Evolutionary conservation across 2,888 invertebrate genomes (phyloP), one percentile per base, ranked within the genome.

Genomic region (Apoda limacodes): DNA sequence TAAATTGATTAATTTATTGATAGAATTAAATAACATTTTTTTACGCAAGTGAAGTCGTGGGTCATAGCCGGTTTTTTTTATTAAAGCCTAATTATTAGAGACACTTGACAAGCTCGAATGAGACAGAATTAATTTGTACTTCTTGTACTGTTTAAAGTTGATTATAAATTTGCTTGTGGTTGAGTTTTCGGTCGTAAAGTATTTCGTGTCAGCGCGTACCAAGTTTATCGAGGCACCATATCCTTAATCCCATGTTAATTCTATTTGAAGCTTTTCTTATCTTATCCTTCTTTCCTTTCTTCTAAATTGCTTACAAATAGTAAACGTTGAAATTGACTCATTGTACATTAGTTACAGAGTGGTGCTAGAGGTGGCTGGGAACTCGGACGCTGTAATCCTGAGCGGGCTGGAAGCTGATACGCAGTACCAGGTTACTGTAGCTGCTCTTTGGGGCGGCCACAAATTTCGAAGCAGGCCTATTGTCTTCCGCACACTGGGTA

Each of bases 401-500:
- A 90, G 88, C 60, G 89, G 90, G 25, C 81, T 93, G 42, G 86
- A 88, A 60, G 90, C 94, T 12, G 91, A 92, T 67, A 93, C 93
- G 13, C 92, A 93, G 74, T 94, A 94, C 66, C 93, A 93, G 52
- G 85, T 94, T 39, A 89, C 90, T 2, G 92, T 94, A 29, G 90
- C 92, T 38, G 93, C 93, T 32, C 86, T 93, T 41, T 88, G 89
- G 83, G 88, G 87, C 50, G 91, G 92, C 36, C 90, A 87, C 55
- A 91, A 91, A 65, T 91, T 87, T 70, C 85, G 90, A 52, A 93
- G 93, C 71, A 86, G 91, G 64, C 91, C 91, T 52, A 90, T 93
- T 70, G 90, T 92, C 84, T 93, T 93, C 86, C 89, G 90, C 82
- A 94, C 93, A 45, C 86, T 91, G 83, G 91, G 91, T 91, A 67